These are phyloP conservation scores for Sturnira hondurensis DNA, from an alignment of 2,113 vertebrate species.

Conservation along the genomic window DNA sequence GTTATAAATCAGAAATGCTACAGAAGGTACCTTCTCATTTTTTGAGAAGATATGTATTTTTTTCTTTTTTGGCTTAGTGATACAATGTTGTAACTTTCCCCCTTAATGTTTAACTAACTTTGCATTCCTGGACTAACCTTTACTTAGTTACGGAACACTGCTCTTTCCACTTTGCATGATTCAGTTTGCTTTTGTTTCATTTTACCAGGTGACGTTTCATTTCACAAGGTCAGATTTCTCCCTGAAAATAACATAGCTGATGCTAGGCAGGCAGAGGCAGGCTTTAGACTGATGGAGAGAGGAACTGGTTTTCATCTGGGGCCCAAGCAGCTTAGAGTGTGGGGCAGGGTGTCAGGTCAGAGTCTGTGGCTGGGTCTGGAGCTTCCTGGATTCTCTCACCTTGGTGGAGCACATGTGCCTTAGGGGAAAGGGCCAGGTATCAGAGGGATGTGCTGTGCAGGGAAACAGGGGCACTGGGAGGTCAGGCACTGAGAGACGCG, in stretches of 20 bases:
- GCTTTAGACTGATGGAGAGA: background rate
- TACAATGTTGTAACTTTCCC: background rate
- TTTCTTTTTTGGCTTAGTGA: background rate
- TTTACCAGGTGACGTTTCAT: background rate
- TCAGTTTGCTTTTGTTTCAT: background rate
- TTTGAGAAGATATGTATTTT: background rate
- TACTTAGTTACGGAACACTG: background rate
- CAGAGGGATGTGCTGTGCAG: background rate
- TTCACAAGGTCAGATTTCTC: background rate
- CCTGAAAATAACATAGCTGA: background rate
- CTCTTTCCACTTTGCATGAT: background rate
- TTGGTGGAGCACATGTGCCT: fast-evolving
- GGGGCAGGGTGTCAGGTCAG: background rate
- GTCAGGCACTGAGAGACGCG: background rate
- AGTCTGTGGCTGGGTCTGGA: background rate
- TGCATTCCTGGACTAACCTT: background rate
- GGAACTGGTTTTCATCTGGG: background rate
- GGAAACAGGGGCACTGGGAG: background rate
- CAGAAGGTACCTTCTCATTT: background rate
- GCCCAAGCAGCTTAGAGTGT: background rate
- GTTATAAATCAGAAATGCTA: background rate
- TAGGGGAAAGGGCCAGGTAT: background rate
- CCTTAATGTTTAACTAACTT: background rate
- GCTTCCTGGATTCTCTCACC: background rate
- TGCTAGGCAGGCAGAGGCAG: background rate